phyloP scores from a whole-genome alignment of 2,113 vertebrate species.

The Chionis minor region DNA sequence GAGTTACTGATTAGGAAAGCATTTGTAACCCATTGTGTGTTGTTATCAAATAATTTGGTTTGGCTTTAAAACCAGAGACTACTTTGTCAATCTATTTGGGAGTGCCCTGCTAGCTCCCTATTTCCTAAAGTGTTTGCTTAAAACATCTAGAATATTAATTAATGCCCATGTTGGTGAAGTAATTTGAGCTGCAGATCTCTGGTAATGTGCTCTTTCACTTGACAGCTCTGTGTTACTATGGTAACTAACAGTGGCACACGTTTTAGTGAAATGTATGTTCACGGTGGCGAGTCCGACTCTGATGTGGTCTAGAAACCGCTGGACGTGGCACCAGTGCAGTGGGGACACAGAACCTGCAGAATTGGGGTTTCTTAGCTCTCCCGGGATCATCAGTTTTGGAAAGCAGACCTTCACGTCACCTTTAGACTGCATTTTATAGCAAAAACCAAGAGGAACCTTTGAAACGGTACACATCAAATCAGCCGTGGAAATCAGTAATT shows the following conservation, averaged over 20 bases:
- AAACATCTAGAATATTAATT: not conserved
- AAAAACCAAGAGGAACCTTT: not conserved
- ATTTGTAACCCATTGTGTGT: not conserved
- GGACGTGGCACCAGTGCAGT: not conserved
- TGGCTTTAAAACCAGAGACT: not conserved
- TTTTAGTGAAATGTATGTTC: not conserved
- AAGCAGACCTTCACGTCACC: not conserved
- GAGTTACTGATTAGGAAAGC: not conserved
- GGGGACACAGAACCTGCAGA: not conserved
- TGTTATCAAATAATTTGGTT: not conserved
- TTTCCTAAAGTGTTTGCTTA: not conserved
- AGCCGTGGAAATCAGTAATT: not conserved
- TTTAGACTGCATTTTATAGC: not conserved
- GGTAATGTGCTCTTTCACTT: not conserved
- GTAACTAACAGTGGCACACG: slow-evolving; percentile 2
- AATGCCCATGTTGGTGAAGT: not conserved
- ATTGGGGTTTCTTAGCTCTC: not conserved
- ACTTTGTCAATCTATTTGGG: not conserved
- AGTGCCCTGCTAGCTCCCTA: not conserved
- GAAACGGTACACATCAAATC: not conserved
- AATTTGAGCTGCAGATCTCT: not conserved
- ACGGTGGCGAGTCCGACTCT: not conserved
- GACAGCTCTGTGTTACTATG: slow-evolving; percentile 1
- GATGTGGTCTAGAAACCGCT: not conserved
- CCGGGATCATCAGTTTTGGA: not conserved